Evolutionary conservation across 2,113 vertebrate genomes (phyloP), one percentile per base, ranked within the genome.

Genomic region (Ailuropoda melanoleuca): DNA sequence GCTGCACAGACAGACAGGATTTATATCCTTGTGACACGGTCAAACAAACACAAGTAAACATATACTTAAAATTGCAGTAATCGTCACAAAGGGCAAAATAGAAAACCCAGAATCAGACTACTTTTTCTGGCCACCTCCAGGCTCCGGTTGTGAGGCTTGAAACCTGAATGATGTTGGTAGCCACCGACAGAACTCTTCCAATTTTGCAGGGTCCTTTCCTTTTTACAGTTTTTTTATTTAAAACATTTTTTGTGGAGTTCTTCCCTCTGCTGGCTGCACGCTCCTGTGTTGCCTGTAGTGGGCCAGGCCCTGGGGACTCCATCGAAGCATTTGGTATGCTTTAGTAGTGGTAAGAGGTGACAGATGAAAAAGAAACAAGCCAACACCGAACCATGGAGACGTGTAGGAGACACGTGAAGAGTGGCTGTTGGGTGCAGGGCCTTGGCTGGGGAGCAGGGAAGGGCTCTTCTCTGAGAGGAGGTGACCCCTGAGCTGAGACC

Each of bases 81-180:
- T 53, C 18, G 48, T 72, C 9, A 17, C 48, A 39, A 21, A 83
- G 29, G 11, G 43, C 46, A 37, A 56, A 48, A 48, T 29, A 39
- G 39, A 43, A 43, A 53, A 26, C 19, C 37, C 8, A 18, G 37
- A 6, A 1, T 53, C 24, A 0, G n/a, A 1, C 1, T 0, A 9
- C 56, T 6, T 13, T 34, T n/a, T 12, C 19, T 43, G 48, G n/a
- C 46, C 26, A 0, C 46, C 43, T 34, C 66, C 1, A 3, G 4
- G 18, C 0, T 2, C 37, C 4, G 17, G 68, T 37, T 1, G 3
- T 37, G 37, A 37, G 39, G 10, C 9, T 70, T 39, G 17, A 8
- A 56, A 21, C 5, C 62, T 37, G 10, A 6, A 23, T 39, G 34
- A 10, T 0, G 7, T 1, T 4, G 18, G 0, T 8, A 24, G 29